Evolutionary conservation across 1,140 invertebrate species (phyloP), one percentile per base, ranked within the genome.

Genomic region (Archivesica marissinica): DNA sequence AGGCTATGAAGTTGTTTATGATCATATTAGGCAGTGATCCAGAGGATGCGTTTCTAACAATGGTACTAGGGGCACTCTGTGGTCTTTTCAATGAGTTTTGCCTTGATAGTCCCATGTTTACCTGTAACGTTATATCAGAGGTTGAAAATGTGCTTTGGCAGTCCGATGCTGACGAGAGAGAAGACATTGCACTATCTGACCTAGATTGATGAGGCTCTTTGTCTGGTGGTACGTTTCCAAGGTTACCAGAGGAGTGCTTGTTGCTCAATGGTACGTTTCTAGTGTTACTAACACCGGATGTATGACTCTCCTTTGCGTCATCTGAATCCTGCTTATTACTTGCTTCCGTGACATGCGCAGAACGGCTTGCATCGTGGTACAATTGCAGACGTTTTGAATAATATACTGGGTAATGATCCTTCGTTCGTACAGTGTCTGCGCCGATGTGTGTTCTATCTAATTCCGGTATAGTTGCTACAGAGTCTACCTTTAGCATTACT

Each of bases 1-100:
- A 90, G 47, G 91, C 92, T 35, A 92, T 82, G 66, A 92, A 92
- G 70, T 90, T 89, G 61, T 88, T 91, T 25, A 92, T 89, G 7
- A 91, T 90, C 39, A 93, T 80, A 30, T 90, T 90, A 7, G 82
- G 88, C 17, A 92, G 61, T 0, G 92, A 90, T 9, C 88, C 87
- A 3, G 83, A 72, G 15, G 89, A 90, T 1, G 74, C 56, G 17
- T 81, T 88, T 20, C 83, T 50, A 13, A 56, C 39, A 9, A 81
- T 47, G 30, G 61, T 50, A 39, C 39, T 72, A 6, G 89, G 90
- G 0, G 90, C 89, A 77, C 89, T 89, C 25, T 78, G 84, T 0
- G 88, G 88, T 17, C 90, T 61, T n/a, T 68, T 50, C 23, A 56
- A 33, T 13, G 72, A 86, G 70, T 72, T 84, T 41, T 66, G 85